These are phyloP conservation scores for Lacanobia wlatinum DNA, from an alignment of 2,888 invertebrate genomes.

Conservation along the genomic window DNA sequence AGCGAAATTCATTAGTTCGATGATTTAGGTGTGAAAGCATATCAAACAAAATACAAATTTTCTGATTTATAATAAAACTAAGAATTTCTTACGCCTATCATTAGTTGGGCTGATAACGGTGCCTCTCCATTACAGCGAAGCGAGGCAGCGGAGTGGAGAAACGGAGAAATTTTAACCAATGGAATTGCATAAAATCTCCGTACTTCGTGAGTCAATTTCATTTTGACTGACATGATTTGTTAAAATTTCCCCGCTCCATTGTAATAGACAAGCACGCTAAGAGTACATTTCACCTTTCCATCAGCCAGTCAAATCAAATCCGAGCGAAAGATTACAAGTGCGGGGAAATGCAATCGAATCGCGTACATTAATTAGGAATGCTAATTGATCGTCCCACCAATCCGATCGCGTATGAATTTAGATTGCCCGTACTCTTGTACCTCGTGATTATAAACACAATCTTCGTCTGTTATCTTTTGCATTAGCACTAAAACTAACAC, in stretches of 20 bases:
- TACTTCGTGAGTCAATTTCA: too few species aligned
- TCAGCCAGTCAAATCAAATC: not conserved
- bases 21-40: too few species aligned
- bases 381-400: conserved; percentile 33
- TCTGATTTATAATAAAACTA: not conserved
- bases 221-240: too few species aligned
- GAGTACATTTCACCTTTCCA: not conserved
- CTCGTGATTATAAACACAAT: conserved; percentile 14
- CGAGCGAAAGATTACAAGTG: conserved; percentile 11
- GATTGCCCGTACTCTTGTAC: conserved; percentile 1
- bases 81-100: too few species aligned
- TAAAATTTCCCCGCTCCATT: too few species aligned
- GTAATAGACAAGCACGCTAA: too few species aligned
- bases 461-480: conserved; percentile 1
- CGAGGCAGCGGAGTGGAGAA: too few species aligned
- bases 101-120: too few species aligned
- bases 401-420: conserved; percentile 2
- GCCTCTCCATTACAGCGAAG: too few species aligned
- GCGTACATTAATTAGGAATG: conserved; percentile 2
- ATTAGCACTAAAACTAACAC: conserved; percentile 28
- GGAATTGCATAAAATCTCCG: too few species aligned
- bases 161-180: too few species aligned
- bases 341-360: conserved; percentile 5
- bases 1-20: too few species aligned
- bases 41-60: not conserved